These are phyloP conservation scores for Rhamphomyia laevipes DNA, from an alignment of 2,888 invertebrate species.

Conservation along the genomic window DNA sequence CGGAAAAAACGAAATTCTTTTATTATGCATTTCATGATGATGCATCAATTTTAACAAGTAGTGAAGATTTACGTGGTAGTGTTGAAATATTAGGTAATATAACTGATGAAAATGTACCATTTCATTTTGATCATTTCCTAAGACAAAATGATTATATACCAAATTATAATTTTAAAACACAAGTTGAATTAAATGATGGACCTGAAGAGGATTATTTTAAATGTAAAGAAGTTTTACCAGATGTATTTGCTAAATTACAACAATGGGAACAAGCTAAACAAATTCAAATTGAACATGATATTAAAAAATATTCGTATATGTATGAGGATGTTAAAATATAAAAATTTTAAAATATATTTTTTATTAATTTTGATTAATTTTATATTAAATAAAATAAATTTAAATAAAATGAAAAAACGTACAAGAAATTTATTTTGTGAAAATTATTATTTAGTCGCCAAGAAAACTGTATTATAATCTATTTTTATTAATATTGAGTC, in stretches of 20 bases:
- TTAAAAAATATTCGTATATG: conserved; percentile 30
- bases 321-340: conserved; percentile 27
- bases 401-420: too few species aligned
- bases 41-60: conserved; percentile 15
- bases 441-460: too few species aligned
- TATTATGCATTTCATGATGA: conserved; percentile 30
- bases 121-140: conserved; percentile 35
- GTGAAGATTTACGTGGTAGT: conserved; percentile 14
- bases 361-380: too few species aligned
- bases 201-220: conserved; percentile 24
- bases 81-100: conserved; percentile 23
- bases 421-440: too few species aligned
- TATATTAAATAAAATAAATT: too few species aligned
- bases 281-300: conserved; percentile 31
- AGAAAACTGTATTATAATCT: too few species aligned
- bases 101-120: conserved; percentile 32
- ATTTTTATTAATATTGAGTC: too few species aligned
- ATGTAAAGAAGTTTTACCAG: conserved; percentile 21
- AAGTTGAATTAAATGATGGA: conserved; percentile 30
- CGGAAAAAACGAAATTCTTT: conserved; percentile 28
- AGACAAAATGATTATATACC: conserved; percentile 32
- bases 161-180: conserved; percentile 33
- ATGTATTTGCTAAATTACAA: conserved; percentile 22
- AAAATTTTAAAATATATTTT: too few species aligned
- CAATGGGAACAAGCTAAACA: conserved; percentile 24